Conservation (phyloP, 2,113 vertebrate genomes). For the Hyperopisus bebe region DNA sequence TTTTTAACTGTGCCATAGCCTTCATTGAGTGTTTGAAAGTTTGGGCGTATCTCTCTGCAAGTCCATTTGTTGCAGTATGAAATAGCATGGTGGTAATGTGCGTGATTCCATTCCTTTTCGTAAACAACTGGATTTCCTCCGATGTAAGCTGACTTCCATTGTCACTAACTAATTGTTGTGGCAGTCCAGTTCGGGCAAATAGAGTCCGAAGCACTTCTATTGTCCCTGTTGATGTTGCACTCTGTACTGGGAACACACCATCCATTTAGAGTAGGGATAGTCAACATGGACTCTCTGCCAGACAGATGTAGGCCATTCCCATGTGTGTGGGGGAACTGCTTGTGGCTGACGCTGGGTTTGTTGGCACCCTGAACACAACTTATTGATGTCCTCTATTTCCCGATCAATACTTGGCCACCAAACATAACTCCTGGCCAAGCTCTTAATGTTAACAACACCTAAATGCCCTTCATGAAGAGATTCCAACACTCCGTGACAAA, state of each 20-base stretch:
- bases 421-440: neutral
- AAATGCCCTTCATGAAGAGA: neutral
- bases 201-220: neutral
- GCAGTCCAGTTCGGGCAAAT: neutral
- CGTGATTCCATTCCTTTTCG: constrained; percentile 18
- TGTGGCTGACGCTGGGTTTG: neutral
- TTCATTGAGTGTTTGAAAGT: neutral
- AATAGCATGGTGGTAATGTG: constrained; percentile 3
- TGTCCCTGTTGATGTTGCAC: constrained; percentile 7
- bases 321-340: neutral
- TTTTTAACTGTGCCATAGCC: neutral
- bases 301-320: neutral
- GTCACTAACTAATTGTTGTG: constrained; percentile 18
- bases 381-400: neutral
- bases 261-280: neutral
- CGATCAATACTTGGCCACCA: constrained; percentile 6
- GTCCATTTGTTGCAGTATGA: constrained; percentile 3
- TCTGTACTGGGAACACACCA: neutral
- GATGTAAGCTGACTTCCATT: constrained; percentile 24
- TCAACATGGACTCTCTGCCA: neutral
- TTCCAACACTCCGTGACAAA: neutral
- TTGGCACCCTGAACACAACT: neutral
- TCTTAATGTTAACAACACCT: constrained; percentile 12
- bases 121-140: constrained; percentile 19
- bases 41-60: neutral